phyloP scores from a whole-genome alignment of 2,797 vertebrate genomes.

The Apogon talboti region DNA sequence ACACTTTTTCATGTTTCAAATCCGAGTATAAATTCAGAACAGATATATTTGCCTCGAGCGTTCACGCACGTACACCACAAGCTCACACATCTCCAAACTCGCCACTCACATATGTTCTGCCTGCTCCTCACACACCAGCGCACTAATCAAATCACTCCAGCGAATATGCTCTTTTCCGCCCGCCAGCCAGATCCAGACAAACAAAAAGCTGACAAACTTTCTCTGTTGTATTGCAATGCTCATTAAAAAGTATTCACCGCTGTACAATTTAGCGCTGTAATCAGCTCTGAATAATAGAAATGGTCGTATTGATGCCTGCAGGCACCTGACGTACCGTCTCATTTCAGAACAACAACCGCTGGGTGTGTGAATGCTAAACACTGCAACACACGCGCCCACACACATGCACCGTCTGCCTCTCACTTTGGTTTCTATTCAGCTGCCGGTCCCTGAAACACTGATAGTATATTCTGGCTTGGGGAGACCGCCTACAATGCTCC shows the following conservation, averaged over 20 bases:
- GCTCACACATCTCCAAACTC: conserved; percentile 1
- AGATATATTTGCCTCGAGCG: too few relatives aligned
- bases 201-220: conserved; percentile 64
- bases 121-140: conserved; percentile 51
- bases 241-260: conserved; percentile 74
- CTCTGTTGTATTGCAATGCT: conserved; percentile 64
- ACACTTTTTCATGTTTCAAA: too few relatives aligned
- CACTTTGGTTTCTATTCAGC: conserved; percentile 11
- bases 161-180: conserved; percentile 35
- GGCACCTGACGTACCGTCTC: conserved; percentile 55
- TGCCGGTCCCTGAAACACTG: conserved; percentile 34
- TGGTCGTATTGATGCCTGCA: conserved; percentile 59
- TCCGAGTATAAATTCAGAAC: too few relatives aligned
- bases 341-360: conserved; percentile 67
- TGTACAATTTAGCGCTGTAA: conserved; percentile 53
- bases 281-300: conserved; percentile 76
- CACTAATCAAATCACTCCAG: conserved; percentile 60
- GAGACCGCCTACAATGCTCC: conserved; percentile 71
- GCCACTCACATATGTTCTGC: conserved; percentile 34
- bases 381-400: conserved; percentile 29
- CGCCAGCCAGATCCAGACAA: conserved; percentile 49
- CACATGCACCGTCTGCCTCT: conserved; percentile 17
- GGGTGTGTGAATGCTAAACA: conserved; percentile 63
- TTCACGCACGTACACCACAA: neutral
- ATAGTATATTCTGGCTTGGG: conserved; percentile 45